Conservation (phyloP, 2,113 vertebrate genomes). For the Spilogale gracilis region DNA sequence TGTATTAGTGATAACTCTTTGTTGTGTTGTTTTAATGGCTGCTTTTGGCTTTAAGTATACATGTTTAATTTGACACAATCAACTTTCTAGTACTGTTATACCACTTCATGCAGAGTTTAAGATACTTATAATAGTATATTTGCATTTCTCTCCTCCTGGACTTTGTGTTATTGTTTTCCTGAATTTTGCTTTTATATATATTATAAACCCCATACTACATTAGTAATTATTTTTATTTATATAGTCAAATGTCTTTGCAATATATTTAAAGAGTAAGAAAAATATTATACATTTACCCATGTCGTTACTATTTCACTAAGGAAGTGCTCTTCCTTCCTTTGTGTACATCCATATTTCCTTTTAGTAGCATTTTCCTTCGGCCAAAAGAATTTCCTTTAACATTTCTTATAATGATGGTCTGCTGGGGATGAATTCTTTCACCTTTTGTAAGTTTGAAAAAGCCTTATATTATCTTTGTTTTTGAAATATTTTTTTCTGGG, state of each 20-base stretch:
- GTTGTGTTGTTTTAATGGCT: background rate
- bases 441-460: constrained; percentile 10
- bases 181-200: background rate
- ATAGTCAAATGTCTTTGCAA: background rate
- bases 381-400: background rate
- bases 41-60: background rate
- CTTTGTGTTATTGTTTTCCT: background rate
- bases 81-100: background rate
- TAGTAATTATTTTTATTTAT: background rate
- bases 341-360: background rate
- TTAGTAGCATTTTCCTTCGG: background rate
- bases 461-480: background rate
- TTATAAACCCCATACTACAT: background rate
- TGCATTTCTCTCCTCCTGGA: background rate
- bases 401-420: background rate
- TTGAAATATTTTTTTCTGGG: background rate
- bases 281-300: background rate
- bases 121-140: background rate
- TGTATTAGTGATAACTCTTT: background rate
- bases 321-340: background rate
- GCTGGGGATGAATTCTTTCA: background rate
- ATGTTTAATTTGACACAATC: background rate
- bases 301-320: background rate
- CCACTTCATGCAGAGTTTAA: background rate
- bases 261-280: constrained; percentile 17